These are phyloP conservation scores for Toxonevra muliebris DNA, from an alignment of 2,888 invertebrate species.

Conservation along the genomic window DNA sequence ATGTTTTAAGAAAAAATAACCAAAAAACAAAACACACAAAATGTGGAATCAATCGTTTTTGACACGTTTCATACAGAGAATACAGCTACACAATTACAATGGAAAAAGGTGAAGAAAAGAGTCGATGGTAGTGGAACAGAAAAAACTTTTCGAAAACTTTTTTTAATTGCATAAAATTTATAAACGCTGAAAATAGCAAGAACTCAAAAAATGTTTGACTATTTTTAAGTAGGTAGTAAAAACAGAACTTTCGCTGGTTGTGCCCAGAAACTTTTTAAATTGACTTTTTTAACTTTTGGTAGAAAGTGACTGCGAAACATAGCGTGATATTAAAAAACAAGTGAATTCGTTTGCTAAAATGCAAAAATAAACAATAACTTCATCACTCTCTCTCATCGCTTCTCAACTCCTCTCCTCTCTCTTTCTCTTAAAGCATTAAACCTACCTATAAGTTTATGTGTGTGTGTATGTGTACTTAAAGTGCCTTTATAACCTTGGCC, in stretches of 20 bases:
- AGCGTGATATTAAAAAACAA: too few relatives aligned
- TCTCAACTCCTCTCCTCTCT: neutral
- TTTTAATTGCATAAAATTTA: neutral
- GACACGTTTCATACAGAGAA: slow-evolving; percentile 24
- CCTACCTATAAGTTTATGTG: neutral
- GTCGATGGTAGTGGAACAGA: neutral
- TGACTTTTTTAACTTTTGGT: neutral
- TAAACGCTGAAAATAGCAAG: neutral
- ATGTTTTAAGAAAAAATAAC: neutral
- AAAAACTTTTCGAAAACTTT: neutral
- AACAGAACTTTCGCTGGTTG: neutral
- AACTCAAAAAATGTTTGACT: too few relatives aligned
- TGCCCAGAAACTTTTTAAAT: neutral
- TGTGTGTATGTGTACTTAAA: slow-evolving; percentile 3
- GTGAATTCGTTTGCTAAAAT: too few relatives aligned
- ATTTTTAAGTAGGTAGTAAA: neutral
- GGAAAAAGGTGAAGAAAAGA: neutral
- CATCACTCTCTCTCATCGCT: too few relatives aligned
- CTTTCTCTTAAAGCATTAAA: neutral
- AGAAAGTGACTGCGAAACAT: too few relatives aligned
- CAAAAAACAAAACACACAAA: neutral
- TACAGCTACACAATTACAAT: slow-evolving; percentile 19
- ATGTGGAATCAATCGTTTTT: slow-evolving; percentile 27
- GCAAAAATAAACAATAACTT: too few relatives aligned
- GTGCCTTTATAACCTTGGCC: slow-evolving; percentile 2